Evolutionary conservation across 2,113 vertebrate species (phyloP).

Genomic region (Xerus inauris): DNA sequence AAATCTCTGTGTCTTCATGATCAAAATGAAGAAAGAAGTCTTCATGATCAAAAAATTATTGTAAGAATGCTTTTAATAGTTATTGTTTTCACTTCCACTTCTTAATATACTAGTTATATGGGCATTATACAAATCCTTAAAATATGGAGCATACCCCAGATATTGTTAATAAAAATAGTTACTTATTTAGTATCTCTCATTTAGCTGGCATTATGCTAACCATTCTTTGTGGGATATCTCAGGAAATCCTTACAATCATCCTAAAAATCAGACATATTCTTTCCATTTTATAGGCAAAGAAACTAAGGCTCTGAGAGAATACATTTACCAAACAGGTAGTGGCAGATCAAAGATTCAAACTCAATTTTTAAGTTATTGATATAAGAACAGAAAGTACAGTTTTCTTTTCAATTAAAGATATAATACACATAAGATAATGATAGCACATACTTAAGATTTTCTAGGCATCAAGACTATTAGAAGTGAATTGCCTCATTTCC

Average conservation of each 20-base stretch:
- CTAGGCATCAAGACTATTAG: neutral
- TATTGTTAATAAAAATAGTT: neutral
- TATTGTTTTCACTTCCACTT: neutral
- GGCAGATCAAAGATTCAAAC: neutral
- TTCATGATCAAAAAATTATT: neutral
- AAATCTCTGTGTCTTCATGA: neutral
- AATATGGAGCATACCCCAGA: neutral
- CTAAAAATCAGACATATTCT: neutral
- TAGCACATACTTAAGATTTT: conserved; percentile 24
- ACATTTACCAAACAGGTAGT: neutral
- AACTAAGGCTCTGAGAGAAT: neutral
- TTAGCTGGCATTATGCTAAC: neutral
- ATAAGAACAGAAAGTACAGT: neutral
- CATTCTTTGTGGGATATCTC: neutral
- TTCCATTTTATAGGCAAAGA: neutral
- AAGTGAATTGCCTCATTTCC: conserved; percentile 35
- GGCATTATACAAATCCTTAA: neutral
- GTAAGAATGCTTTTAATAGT: neutral
- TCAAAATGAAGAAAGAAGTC: neutral
- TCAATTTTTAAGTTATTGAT: neutral
- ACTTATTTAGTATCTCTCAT: neutral
- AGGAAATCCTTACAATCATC: neutral
- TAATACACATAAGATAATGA: conserved; percentile 11
- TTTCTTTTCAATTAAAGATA: conserved; percentile 41
- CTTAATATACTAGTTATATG: neutral